Percentiles rank a stretch among this genome's conserved stretches.
Conservation (phyloP, 2,113 vertebrate species). For the Barnardius zonarius region DNA sequence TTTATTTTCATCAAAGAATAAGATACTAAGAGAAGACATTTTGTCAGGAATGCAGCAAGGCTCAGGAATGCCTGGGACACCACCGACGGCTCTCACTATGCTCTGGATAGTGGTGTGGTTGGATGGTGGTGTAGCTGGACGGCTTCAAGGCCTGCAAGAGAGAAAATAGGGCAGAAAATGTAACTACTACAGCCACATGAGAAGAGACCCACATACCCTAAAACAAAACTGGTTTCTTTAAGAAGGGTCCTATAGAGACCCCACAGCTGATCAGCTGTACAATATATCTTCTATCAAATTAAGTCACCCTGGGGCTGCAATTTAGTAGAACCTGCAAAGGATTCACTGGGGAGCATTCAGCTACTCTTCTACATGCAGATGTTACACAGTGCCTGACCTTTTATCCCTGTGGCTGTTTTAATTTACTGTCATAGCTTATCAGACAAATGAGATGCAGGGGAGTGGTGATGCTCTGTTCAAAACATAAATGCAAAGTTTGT, state of each 20-base stretch:
- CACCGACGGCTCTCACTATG: constrained; percentile 92
- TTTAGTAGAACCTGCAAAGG: background rate
- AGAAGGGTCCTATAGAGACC: background rate
- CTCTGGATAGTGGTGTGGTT: constrained; percentile 99
- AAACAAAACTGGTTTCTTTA: background rate
- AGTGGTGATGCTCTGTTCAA: background rate
- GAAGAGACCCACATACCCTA: fast-evolving
- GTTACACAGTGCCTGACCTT: background rate
- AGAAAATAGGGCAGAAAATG: background rate
- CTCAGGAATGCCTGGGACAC: constrained; percentile 89
- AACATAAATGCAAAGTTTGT: background rate
- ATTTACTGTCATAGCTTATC: background rate
- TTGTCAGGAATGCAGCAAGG: constrained; percentile 96
- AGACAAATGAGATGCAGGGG: background rate
- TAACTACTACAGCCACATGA: background rate
- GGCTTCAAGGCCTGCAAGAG: constrained; percentile 85
- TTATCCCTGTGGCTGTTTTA: background rate
- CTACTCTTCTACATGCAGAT: background rate
- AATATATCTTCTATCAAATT: background rate
- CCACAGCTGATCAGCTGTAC: background rate
- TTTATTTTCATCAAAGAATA: constrained; percentile 95
- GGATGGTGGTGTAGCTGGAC: constrained; percentile 60
- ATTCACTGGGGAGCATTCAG: background rate
- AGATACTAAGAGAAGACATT: constrained; percentile 95
- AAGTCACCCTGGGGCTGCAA: background rate